phyloP scores from a whole-genome alignment of 2,797 vertebrate genomes.

The Esox lucius region DNA sequence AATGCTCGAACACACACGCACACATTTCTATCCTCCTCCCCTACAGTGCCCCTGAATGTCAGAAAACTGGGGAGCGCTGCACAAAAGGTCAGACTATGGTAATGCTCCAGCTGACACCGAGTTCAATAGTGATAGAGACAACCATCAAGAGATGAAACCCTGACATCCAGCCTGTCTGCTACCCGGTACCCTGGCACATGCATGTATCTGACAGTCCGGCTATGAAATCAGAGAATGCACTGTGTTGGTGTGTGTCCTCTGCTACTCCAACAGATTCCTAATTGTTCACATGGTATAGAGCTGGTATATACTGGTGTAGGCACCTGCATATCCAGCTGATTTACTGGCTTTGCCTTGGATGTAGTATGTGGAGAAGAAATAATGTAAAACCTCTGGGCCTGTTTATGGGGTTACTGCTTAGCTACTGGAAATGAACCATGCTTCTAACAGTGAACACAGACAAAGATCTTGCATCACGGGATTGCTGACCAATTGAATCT shows the following conservation, averaged over 20 bases:
- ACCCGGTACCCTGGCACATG: slow-evolving; percentile 51
- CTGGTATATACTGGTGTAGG: slow-evolving; percentile 27
- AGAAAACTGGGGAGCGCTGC: slow-evolving; percentile 65
- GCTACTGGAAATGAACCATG: too few relatives aligned
- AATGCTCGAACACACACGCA: not conserved
- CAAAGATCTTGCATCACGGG: not conserved
- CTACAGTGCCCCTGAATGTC: slow-evolving; percentile 71
- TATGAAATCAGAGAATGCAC: slow-evolving; percentile 7
- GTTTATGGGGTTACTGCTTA: too few relatives aligned
- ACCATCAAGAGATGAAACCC: slow-evolving; percentile 55
- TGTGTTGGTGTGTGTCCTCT: slow-evolving; percentile 2
- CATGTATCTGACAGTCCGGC: slow-evolving; percentile 41
- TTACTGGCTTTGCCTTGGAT: slow-evolving; percentile 35
- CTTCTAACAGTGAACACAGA: too few relatives aligned
- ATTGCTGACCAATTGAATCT: not conserved
- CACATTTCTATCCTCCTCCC: slow-evolving; percentile 51
- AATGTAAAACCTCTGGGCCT: too few relatives aligned
- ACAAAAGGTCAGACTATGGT: slow-evolving; percentile 78
- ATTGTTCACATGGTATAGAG: slow-evolving; percentile 26
- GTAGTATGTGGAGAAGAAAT: too few relatives aligned
- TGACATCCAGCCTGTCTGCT: slow-evolving; percentile 35
- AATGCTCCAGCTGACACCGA: slow-evolving; percentile 69
- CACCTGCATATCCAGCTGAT: slow-evolving; percentile 33
- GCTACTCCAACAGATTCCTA: slow-evolving; percentile 23
- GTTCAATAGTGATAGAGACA: slow-evolving; percentile 52